Evolutionary conservation across 2,797 vertebrate genomes (phyloP), one percentile per base, ranked within the genome.

Genomic region (Ptychadena robeensis): DNA sequence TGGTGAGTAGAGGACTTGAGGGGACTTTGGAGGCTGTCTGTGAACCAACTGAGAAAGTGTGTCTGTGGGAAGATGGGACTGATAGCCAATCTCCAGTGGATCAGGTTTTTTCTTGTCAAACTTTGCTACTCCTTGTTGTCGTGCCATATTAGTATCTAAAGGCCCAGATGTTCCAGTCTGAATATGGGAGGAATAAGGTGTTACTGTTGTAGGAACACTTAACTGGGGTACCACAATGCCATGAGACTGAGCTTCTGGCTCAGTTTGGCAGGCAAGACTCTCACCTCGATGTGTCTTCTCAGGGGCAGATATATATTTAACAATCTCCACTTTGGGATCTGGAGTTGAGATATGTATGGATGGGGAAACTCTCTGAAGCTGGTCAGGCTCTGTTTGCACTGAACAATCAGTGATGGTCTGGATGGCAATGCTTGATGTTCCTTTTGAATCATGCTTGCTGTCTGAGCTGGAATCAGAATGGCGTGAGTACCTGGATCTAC

Each of bases 231-330:
- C 90, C 0, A 97, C 95, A 0, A 98, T 88, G 0, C 95, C 95
- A 79, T 96, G 98, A 38, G 94, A 95, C 82, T 96, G 96, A 8
- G 90, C 93, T 73, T 99, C 98, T 0, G 95, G 96, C 87, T 99
- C 98, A 0, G 98, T 99, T 92, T 99, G 98, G 89, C 98, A 99
- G 73, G 96, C 98, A 80, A 99, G 91, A 90, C 98, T 99, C 88
- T 99, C 98, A 1, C 98, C 98, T 37, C 93, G 96, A 79, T 95
- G 94, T 0, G 97, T 99, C 87, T 98, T 97, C 90, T 99, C 98
- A 0, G 98, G 97, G 1, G 97, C 97, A 0, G 98, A 99, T 87
- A 99, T 99, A 86, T 99, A 99, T 90, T 96, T 96, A 73, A 99
- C 85, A 0, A 99, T 95, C 89, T 99, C 96, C 86, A 98, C 96